Conservation (phyloP, 2,113 vertebrate genomes). For the Platycercus adscitus region DNA sequence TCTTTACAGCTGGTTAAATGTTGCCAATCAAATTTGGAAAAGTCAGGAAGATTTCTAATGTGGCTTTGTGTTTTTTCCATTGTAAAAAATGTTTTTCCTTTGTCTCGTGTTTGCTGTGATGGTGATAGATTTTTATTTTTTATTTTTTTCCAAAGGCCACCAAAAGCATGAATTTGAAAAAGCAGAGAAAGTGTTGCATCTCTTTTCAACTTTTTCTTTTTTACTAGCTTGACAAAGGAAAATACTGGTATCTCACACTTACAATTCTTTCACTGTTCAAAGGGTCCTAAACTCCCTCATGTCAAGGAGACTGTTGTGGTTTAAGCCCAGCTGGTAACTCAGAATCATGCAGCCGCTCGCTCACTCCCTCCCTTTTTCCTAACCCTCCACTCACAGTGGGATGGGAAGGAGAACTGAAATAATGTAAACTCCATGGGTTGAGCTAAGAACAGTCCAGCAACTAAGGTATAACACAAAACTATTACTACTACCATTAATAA, state of each 20-base stretch:
- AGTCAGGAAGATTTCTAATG: not conserved
- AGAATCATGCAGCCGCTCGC: not conserved
- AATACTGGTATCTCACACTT: not conserved
- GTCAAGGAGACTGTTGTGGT: not conserved
- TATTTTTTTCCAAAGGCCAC: not conserved
- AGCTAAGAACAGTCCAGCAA: not conserved
- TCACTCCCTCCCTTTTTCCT: not conserved
- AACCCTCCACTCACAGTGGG: not conserved
- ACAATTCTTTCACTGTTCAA: not conserved
- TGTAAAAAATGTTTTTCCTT: not conserved
- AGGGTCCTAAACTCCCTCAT: not conserved
- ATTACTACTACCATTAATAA: not conserved
- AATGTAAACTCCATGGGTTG: not conserved
- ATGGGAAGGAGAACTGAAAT: not conserved
- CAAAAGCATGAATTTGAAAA: not conserved
- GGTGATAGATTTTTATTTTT: not conserved
- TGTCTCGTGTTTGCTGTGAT: not conserved
- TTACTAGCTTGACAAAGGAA: not conserved
- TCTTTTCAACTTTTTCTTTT: not conserved
- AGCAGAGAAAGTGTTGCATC: not conserved
- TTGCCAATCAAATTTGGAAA: not conserved
- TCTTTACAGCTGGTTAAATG: not conserved
- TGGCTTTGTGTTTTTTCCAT: not conserved
- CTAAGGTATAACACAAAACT: not conserved
- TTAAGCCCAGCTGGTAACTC: not conserved